Percentiles rank a stretch among this genome's conserved stretches.
These are phyloP conservation scores for Columba livia DNA, from an alignment of 2,113 vertebrate species.

Conservation along the genomic window DNA sequence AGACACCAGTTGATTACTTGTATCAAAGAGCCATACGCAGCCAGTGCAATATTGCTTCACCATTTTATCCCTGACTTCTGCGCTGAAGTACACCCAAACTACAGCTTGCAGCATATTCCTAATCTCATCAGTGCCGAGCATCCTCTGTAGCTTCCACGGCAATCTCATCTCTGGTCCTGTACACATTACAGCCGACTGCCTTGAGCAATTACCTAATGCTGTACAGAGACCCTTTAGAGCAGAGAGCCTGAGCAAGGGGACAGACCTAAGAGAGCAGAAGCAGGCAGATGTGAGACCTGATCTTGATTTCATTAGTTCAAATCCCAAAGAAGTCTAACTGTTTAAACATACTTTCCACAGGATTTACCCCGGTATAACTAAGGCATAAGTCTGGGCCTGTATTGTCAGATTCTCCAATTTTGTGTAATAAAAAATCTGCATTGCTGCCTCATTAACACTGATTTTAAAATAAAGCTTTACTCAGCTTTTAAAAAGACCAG, in stretches of 20 bases:
- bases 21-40: accelerated
- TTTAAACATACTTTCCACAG: neutral
- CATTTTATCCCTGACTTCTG: neutral
- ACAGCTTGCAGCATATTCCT: neutral
- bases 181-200: neutral
- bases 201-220: neutral
- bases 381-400: neutral
- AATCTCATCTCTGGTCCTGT: neutral
- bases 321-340: neutral
- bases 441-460: neutral
- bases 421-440: neutral
- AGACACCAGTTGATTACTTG: no score
- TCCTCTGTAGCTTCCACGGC: neutral
- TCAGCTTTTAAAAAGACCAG: neutral
- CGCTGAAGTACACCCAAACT: neutral
- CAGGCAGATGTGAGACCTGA: neutral
- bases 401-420: neutral
- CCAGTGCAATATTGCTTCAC: neutral
- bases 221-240: neutral
- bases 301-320: neutral
- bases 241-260: neutral
- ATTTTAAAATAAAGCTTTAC: neutral
- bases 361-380: neutral
- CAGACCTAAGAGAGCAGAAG: neutral
- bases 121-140: neutral